These are phyloP conservation scores for Lepus americanus DNA, from an alignment of 2,113 vertebrate species.

Conservation along the genomic window DNA sequence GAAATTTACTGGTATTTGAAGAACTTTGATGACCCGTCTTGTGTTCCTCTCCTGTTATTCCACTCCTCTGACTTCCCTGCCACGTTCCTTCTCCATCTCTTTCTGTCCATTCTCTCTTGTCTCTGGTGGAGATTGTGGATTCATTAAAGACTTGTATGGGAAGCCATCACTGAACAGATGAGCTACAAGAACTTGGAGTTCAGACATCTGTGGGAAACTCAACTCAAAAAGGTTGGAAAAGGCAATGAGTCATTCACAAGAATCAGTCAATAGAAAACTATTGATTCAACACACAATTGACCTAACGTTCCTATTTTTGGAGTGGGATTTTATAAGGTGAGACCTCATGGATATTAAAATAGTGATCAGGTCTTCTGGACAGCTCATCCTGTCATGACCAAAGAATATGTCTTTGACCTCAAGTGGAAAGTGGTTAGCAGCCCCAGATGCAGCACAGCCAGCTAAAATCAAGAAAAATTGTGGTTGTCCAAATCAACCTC, in stretches of 20 bases:
- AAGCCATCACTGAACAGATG: neutral
- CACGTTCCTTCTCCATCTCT: neutral
- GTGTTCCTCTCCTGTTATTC: neutral
- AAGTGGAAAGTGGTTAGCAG: neutral
- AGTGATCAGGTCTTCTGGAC: neutral
- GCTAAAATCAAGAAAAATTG: neutral
- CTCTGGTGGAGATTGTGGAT: conserved; percentile 32
- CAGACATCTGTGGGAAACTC: conserved; percentile 2
- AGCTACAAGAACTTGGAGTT: neutral
- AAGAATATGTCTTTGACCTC: neutral
- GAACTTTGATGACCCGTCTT: neutral
- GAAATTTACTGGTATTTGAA: neutral
- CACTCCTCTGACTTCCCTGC: neutral
- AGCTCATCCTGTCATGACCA: neutral
- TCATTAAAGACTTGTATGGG: neutral
- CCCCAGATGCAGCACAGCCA: neutral
- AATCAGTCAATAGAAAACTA: conserved; percentile 5
- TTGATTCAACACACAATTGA: neutral
- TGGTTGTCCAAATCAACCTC: neutral
- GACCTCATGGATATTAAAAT: neutral
- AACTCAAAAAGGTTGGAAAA: conserved; percentile 42
- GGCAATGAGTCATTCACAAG: neutral
- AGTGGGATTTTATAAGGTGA: neutral
- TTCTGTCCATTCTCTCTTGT: neutral
- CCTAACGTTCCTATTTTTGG: conserved; percentile 49